A percentile compares a stretch with the other conserved stretches of the same genome.
phyloP scores from a whole-genome alignment of 2,113 vertebrate species.

The Burhinus bistriatus region DNA sequence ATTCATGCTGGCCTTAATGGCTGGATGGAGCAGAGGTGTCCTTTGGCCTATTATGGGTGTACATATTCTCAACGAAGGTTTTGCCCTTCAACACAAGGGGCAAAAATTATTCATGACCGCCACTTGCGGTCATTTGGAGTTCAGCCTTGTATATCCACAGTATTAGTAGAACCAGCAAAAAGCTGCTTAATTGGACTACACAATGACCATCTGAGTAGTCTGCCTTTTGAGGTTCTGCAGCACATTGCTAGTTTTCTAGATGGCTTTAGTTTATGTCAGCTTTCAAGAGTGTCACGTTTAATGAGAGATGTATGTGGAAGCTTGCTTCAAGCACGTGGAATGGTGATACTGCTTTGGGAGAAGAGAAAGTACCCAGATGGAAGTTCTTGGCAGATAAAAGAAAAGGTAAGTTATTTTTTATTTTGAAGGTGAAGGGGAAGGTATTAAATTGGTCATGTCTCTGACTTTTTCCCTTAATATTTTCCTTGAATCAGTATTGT shows the following conservation, averaged over 20 bases:
- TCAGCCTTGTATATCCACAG: slow-evolving; percentile 80
- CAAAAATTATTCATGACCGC: slow-evolving; percentile 90
- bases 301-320: slow-evolving; percentile 97
- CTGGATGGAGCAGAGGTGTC: slow-evolving; percentile 98
- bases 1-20: slow-evolving; percentile 97
- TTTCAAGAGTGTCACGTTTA: slow-evolving; percentile 89
- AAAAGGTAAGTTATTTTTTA: slow-evolving; percentile 80
- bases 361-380: slow-evolving; percentile 77
- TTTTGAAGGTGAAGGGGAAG: neutral
- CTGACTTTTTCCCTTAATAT: neutral
- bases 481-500: neutral
- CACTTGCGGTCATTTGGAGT: slow-evolving; percentile 92
- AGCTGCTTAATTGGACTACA: slow-evolving; percentile 72
- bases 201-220: slow-evolving; percentile 86
- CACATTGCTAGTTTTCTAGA: slow-evolving; percentile 95
- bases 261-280: slow-evolving; percentile 95
- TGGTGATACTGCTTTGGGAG: slow-evolving; percentile 95
- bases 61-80: slow-evolving; percentile 94
- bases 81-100: slow-evolving; percentile 85
- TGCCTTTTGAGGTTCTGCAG: slow-evolving; percentile 92
- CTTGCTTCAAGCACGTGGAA: slow-evolving; percentile 91
- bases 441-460: neutral
- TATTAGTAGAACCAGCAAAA: slow-evolving; percentile 70
- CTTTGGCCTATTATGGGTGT: slow-evolving; percentile 96
- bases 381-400: slow-evolving; percentile 89